Evolutionary conservation across 2,888 invertebrate genomes (phyloP).

Genomic region (Dryobotodes eremita): DNA sequence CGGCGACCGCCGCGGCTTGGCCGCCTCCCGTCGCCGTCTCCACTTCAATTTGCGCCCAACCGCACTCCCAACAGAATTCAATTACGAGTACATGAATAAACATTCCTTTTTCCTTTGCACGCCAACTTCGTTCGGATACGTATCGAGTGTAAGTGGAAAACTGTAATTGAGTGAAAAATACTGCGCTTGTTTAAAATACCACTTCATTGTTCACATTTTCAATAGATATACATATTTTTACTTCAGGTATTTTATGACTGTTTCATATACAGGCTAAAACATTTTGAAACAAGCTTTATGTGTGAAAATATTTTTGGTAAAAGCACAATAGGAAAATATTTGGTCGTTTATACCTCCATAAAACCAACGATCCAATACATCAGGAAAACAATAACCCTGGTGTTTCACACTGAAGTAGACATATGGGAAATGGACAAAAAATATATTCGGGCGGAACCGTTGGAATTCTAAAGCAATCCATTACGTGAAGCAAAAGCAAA

Average conservation of each 20-base stretch:
- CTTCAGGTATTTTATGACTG: conserved; percentile 14
- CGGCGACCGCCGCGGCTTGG: conserved; percentile 28
- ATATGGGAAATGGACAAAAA: conserved; percentile 70
- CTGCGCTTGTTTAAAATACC: conserved; percentile 37
- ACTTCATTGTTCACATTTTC: conserved; percentile 32
- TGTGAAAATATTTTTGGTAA: conserved; percentile 38
- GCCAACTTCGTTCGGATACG: conserved; percentile 52
- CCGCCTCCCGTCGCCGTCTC: conserved; percentile 64
- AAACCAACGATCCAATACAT: conserved; percentile 61
- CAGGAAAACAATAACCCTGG: conserved; percentile 66
- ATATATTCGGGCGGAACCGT: conserved; percentile 64
- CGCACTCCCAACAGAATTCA: conserved; percentile 74
- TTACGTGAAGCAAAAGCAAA: conserved; percentile 75
- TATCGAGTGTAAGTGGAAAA: conserved; percentile 63
- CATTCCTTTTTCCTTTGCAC: conserved; percentile 69
- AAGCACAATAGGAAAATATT: conserved; percentile 50
- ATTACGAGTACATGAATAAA: conserved; percentile 79
- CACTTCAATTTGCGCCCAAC: conserved; percentile 76
- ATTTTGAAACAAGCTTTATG: conserved; percentile 33
- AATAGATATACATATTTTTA: conserved; percentile 22
- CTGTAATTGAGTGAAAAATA: conserved; percentile 55
- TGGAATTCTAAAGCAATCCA: conserved; percentile 75
- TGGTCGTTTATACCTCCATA: conserved; percentile 60
- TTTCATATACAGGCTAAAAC: conserved; percentile 36
- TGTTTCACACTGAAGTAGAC: conserved; percentile 68